A percentile compares a stretch with the other conserved stretches of the same genome.
Conservation (phyloP, 1,140 invertebrate species). For the Aleiodes sp. region DNA sequence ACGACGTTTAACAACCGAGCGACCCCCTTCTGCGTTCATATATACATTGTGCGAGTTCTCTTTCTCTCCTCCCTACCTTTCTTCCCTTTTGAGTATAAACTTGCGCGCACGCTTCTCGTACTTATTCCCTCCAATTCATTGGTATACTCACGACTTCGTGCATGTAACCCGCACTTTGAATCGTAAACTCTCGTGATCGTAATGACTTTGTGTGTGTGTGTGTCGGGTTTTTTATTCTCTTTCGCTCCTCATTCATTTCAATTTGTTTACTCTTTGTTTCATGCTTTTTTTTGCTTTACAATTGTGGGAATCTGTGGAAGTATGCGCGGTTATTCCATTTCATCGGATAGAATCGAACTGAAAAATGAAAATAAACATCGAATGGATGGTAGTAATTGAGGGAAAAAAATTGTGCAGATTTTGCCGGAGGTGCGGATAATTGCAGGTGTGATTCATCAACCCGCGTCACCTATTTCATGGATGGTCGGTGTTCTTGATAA, state of each 20-base stretch:
- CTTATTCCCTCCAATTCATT: conserved; percentile 25
- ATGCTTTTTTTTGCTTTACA: too few species aligned
- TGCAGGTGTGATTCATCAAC: background rate
- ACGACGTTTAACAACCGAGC: conserved; percentile 4
- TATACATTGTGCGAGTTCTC: background rate
- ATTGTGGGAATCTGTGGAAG: too few species aligned
- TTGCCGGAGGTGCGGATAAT: background rate
- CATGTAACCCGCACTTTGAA: conserved; percentile 17
- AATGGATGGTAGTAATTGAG: too few species aligned
- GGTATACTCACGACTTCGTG: conserved; percentile 35
- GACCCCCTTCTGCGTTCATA: conserved; percentile 36
- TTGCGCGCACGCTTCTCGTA: background rate
- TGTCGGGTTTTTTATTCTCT: background rate
- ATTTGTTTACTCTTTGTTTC: background rate
- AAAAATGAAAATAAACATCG: too few species aligned
- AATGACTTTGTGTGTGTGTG: background rate
- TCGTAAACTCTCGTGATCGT: conserved; percentile 27
- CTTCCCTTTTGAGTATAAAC: background rate
- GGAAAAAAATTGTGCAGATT: background rate
- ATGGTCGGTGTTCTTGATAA: background rate
- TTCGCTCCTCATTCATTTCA: background rate
- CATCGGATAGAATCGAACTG: too few species aligned
- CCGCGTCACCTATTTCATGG: background rate
- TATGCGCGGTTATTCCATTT: too few species aligned
- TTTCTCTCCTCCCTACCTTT: background rate